Conservation (phyloP, 64 coral and sea anemone species). For the Platygyra sinensis region DNA sequence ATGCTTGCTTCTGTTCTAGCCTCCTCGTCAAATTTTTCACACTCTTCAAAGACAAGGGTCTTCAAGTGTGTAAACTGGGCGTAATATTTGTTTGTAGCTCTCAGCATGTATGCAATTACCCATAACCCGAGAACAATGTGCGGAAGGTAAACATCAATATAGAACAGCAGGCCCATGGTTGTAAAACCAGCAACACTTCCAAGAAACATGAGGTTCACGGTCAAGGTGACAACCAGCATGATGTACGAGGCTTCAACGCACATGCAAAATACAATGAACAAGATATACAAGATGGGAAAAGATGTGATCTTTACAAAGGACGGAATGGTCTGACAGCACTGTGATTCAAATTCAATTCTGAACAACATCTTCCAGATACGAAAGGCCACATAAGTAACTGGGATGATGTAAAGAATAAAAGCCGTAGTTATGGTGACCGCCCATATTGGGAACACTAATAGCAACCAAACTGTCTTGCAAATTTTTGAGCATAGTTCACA, state of each 20-base stretch:
- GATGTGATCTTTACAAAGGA: slow-evolving; percentile 51
- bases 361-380: slow-evolving; percentile 94
- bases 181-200: slow-evolving; percentile 85
- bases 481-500: slow-evolving; percentile 39
- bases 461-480: slow-evolving; percentile 28
- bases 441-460: slow-evolving; percentile 86
- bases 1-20: slow-evolving; percentile 62
- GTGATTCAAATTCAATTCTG: slow-evolving; percentile 61
- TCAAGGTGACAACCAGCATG: slow-evolving; percentile 65
- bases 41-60: slow-evolving; percentile 88
- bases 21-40: slow-evolving; percentile 81
- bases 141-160: slow-evolving; percentile 79
- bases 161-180: slow-evolving; percentile 77
- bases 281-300: slow-evolving; percentile 77
- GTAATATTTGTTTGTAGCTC: slow-evolving; percentile 58
- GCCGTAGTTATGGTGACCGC: slow-evolving; percentile 61
- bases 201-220: slow-evolving; percentile 76
- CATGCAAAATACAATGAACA: slow-evolving; percentile 91
- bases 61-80: slow-evolving; percentile 75
- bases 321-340: slow-evolving; percentile 77
- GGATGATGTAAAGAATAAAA: slow-evolving; percentile 80
- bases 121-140: slow-evolving; percentile 65
- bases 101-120: slow-evolving; percentile 61
- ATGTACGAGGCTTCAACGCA: slow-evolving; percentile 89
- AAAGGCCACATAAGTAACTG: slow-evolving; percentile 94